These are phyloP conservation scores for Diplodus sargus DNA, from an alignment of 2,797 vertebrate genomes.

Conservation along the genomic window DNA sequence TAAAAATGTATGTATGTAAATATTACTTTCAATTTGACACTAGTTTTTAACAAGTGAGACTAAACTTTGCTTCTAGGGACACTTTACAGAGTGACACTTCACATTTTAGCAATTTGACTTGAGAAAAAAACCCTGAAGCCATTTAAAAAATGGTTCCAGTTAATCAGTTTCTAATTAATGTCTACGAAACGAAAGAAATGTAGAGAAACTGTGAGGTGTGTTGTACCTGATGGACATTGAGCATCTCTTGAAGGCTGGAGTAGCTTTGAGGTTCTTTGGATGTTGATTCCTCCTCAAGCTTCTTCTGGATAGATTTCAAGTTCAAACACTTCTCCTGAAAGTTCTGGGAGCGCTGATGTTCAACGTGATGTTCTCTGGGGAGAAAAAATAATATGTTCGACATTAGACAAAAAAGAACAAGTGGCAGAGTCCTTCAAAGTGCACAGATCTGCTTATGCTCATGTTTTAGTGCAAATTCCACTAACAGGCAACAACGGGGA, in stretches of 20 bases:
- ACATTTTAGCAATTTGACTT: not conserved
- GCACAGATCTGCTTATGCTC: not conserved
- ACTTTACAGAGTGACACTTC: not conserved
- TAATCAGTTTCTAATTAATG: not conserved
- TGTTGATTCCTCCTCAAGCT: slow-evolving; percentile 68
- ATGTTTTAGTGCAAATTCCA: too few relatives aligned
- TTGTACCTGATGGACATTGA: slow-evolving; percentile 88
- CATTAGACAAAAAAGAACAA: not conserved
- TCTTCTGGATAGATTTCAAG: slow-evolving; percentile 85
- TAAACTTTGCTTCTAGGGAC: not conserved
- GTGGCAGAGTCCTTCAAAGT: not conserved
- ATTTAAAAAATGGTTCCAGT: not conserved
- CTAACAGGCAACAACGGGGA: too few relatives aligned
- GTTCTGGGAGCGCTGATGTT: slow-evolving; percentile 74
- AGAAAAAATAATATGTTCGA: not conserved
- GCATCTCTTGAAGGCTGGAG: slow-evolving; percentile 83
- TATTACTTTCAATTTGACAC: not conserved
- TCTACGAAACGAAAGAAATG: not conserved
- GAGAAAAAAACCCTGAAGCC: not conserved
- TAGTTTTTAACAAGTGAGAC: not conserved
- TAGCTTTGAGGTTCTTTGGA: slow-evolving; percentile 64
- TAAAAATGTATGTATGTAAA: too few relatives aligned
- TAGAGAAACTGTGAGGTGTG: not conserved
- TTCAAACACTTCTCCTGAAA: slow-evolving; percentile 86
- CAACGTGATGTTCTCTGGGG: slow-evolving; percentile 83